These are phyloP conservation scores for Odocoileus hemionus DNA, from an alignment of 2,113 vertebrate genomes.

Conservation along the genomic window DNA sequence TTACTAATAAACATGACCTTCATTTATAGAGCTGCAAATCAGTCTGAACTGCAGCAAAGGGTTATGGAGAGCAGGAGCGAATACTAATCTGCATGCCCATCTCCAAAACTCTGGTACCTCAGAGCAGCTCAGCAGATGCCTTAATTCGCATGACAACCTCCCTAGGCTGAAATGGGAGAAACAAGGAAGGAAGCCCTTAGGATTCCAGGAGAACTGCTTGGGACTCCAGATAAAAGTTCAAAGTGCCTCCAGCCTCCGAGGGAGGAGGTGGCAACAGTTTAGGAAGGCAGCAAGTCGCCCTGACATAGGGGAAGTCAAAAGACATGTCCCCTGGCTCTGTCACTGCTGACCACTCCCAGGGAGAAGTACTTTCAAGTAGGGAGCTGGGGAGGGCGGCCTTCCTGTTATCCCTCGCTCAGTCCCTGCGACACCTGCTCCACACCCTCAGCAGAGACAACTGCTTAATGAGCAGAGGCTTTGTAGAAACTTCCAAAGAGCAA, in stretches of 20 bases:
- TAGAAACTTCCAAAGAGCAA: background rate
- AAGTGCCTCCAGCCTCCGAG: background rate
- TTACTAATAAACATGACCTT: constrained; percentile 19
- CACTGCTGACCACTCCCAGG: background rate
- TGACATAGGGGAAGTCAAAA: background rate
- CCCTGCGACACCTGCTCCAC: background rate
- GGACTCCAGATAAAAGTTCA: background rate
- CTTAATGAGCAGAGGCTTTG: background rate
- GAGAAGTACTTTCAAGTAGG: background rate
- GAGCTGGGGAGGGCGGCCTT: background rate
- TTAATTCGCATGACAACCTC: background rate
- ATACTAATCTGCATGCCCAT: background rate
- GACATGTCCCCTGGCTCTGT: background rate
- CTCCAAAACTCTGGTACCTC: background rate
- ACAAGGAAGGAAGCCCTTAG: background rate
- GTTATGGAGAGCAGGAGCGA: background rate
- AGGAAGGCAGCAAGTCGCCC: background rate
- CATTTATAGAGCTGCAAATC: background rate
- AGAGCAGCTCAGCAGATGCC: background rate
- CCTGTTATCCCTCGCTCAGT: background rate
- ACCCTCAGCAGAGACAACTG: background rate
- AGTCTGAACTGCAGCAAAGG: background rate
- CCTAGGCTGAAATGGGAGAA: background rate
- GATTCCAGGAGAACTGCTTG: background rate
- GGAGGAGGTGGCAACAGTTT: background rate